Evolutionary conservation across 1,140 invertebrate genomes (phyloP).

Genomic region (Drosophila kohkoa): DNA sequence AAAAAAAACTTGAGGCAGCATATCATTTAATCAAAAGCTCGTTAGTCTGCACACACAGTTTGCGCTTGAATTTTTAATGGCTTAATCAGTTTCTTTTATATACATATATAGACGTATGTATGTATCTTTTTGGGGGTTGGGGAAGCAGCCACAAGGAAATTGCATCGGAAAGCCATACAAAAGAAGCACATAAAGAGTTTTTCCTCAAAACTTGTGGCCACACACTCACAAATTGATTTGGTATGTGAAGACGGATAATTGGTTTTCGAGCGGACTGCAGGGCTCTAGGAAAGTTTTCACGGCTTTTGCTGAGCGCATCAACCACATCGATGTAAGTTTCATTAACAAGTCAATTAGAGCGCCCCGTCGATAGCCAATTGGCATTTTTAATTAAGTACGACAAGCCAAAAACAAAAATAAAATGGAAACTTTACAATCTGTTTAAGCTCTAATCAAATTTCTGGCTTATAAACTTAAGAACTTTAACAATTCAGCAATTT

Average conservation of each 20-base stretch:
- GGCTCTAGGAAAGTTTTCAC: constrained; percentile 37
- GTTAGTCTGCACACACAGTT: constrained; percentile 64
- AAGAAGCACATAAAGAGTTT: constrained; percentile 52
- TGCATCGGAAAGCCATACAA: constrained; percentile 58
- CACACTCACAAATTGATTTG: constrained; percentile 56
- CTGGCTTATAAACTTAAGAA: neutral
- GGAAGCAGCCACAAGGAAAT: constrained; percentile 54
- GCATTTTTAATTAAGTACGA: constrained; percentile 23
- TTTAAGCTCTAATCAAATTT: neutral
- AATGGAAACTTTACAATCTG: neutral
- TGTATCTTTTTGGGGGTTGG: constrained; percentile 10
- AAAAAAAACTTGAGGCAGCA: constrained; percentile 37
- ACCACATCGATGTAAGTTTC: constrained; percentile 21
- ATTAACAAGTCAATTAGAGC: constrained; percentile 53
- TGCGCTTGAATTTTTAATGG: constrained; percentile 65
- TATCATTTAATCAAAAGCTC: constrained; percentile 63
- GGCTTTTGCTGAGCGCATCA: constrained; percentile 18
- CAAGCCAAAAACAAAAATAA: neutral
- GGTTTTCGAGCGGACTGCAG: constrained; percentile 30
- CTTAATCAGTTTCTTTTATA: constrained; percentile 58
- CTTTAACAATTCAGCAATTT: neutral
- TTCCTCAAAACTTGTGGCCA: constrained; percentile 32
- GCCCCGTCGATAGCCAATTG: constrained; percentile 29
- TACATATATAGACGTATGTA: constrained; percentile 4
- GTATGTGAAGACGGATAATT: constrained; percentile 55